These are phyloP conservation scores for Heterocephalus glaber DNA, from an alignment of 2,113 vertebrate genomes.

Conservation along the genomic window DNA sequence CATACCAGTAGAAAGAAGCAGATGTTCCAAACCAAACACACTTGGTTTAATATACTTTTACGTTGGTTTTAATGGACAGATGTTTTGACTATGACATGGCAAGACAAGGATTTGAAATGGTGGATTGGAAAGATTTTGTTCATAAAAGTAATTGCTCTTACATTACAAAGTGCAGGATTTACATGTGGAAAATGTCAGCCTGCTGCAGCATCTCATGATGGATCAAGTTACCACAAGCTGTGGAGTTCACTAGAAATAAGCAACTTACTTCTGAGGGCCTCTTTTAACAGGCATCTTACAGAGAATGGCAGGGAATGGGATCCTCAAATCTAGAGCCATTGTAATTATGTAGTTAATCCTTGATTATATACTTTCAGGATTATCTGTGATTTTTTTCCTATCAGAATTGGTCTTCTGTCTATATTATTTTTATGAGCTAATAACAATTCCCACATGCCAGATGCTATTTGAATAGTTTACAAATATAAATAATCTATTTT, in stretches of 20 bases:
- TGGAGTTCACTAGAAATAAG: conserved; percentile 76
- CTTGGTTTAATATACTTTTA: conserved; percentile 70
- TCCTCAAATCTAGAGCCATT: conserved; percentile 54
- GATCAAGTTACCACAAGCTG: conserved; percentile 77
- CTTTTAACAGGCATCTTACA: conserved; percentile 69
- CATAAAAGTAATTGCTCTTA: conserved; percentile 86
- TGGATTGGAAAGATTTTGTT: conserved; percentile 87
- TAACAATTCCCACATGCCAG: conserved; percentile 28
- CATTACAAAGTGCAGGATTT: conserved; percentile 86
- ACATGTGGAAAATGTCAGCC: conserved; percentile 85
- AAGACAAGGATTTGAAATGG: conserved; percentile 84
- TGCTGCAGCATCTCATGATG: conserved; percentile 81
- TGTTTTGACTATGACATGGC: conserved; percentile 87
- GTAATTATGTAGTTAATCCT: conserved; percentile 63
- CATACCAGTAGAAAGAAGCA: conserved; percentile 75
- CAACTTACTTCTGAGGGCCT: conserved; percentile 48
- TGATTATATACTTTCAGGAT: conserved; percentile 68
- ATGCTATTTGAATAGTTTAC: conserved; percentile 8
- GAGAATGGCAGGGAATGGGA: conserved; percentile 46
- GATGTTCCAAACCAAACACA: conserved; percentile 70
- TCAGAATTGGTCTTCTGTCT: conserved; percentile 55
- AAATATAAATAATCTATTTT: conserved; percentile 44
- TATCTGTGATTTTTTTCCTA: conserved; percentile 46
- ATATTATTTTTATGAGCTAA: conserved; percentile 51
- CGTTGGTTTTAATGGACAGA: conserved; percentile 83